Evolutionary conservation across 2,113 vertebrate species (phyloP), one percentile per base, ranked within the genome.

Genomic region (Nannospalax galili): DNA sequence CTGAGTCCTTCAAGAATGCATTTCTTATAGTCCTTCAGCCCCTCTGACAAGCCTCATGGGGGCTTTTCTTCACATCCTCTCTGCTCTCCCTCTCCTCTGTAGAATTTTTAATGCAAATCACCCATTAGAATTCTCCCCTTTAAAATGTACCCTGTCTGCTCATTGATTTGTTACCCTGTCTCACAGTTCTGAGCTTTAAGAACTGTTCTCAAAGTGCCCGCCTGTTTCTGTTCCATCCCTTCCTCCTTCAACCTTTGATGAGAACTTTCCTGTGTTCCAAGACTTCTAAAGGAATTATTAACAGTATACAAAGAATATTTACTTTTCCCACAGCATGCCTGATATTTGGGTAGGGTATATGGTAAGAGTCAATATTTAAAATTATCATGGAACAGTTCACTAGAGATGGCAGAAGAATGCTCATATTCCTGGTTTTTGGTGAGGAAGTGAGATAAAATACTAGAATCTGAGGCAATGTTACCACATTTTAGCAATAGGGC

Each of bases 121-220:
- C 16, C 2, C 0, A 37, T n/a, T 20, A 48, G 16, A 24, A 62
- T 22, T 20, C 9, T 84, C 64, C 17, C 17, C 45, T n/a, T n/a
- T 37, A 74, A 88, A 14, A 14, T 14, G 1, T 2, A 17, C 16
- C 0, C 0, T 20, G 1, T 26, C 32, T 45, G 6, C 8, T 65
- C 10, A 28, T 11, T 37, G 5, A 52, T 62, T 82, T 16, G 32
- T 35, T 11, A 45, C n/a, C 2, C 40, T 37, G 8, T 11, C 26
- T 65, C 62, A 17, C 9, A 8, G 11, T 65, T 70, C 10, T 88
- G 16, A 70, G 3, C 5, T 74, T 74, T 94, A 20, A 87, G 15
- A 58, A 52, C 45, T 64, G 26, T 45, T 73, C 24, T 4, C 7
- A 67, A 24, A 32, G 35, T 48, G 8, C 20, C 11, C 2, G 52